Percentiles rank a stretch among this genome's conserved stretches.
Evolutionary conservation across 1,140 invertebrate species (phyloP).

Genomic region (Phortica variegata): DNA sequence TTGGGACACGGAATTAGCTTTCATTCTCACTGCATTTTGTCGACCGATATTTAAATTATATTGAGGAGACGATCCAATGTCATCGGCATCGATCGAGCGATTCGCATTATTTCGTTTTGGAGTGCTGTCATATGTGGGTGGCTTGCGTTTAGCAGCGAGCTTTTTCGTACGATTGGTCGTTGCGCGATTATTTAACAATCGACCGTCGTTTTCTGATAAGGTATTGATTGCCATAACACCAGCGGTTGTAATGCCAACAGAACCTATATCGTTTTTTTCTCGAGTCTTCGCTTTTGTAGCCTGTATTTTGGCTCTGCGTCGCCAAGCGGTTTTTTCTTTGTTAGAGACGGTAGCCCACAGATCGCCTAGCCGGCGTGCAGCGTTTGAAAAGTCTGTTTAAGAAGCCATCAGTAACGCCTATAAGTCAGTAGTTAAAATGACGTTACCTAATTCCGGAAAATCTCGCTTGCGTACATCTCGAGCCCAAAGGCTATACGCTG

Average conservation of each 20-base stretch:
- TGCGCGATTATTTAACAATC: conserved; percentile 33
- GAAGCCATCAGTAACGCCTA: neutral
- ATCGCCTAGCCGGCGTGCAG: conserved; percentile 78
- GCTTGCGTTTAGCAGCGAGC: conserved; percentile 32
- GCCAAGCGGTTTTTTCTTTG: conserved; percentile 60
- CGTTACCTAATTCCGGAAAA: conserved; percentile 66
- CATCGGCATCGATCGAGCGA: no score
- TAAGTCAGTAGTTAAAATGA: neutral
- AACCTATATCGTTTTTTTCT: conserved; percentile 15
- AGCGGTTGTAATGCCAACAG: neutral
- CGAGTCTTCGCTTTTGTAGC: conserved; percentile 46
- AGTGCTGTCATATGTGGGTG: conserved; percentile 10
- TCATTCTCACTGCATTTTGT: neutral
- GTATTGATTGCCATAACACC: conserved; percentile 24
- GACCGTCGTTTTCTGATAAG: neutral
- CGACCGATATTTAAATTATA: neutral
- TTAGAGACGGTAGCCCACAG: conserved; percentile 75
- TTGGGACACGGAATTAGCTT: conserved; percentile 16
- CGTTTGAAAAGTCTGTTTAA: conserved; percentile 70
- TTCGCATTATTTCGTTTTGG: no score
- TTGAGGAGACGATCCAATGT: neutral
- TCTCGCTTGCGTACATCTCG: conserved; percentile 71
- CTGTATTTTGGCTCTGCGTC: conserved; percentile 61
- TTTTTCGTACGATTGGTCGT: conserved; percentile 53
- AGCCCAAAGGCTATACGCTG: conserved; percentile 89